phyloP scores from a whole-genome alignment of 2,113 vertebrate species.

The Hippocampus comes region DNA sequence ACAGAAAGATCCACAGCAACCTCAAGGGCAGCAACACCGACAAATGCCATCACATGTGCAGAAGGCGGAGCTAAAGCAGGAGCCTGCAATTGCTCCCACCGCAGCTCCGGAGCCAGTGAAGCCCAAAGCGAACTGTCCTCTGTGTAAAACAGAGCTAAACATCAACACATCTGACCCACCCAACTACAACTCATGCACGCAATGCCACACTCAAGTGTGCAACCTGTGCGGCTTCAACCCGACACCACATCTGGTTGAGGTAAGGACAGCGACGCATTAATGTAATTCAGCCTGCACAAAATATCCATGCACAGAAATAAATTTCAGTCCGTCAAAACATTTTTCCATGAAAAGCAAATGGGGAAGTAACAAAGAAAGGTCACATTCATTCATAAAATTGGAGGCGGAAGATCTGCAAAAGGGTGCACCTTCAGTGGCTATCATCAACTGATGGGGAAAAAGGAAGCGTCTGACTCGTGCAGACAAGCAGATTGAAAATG shows the following conservation, averaged over 20 bases:
- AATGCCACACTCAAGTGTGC: constrained; percentile 91
- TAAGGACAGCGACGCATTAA: constrained; percentile 68
- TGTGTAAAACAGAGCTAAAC: constrained; percentile 93
- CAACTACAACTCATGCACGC: constrained; percentile 92
- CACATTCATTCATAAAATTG: constrained; percentile 7
- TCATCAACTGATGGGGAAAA: constrained; percentile 8
- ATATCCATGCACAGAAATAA: neutral
- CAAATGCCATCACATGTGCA: constrained; percentile 48
- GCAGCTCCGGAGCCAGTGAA: constrained; percentile 69
- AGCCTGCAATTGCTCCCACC: constrained; percentile 23
- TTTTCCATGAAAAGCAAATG: neutral
- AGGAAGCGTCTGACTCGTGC: constrained; percentile 20
- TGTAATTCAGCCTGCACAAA: neutral
- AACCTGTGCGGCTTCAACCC: constrained; percentile 98
- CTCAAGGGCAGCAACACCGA: constrained; percentile 47
- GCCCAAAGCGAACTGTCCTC: constrained; percentile 83
- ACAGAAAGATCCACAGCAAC: constrained; percentile 53
- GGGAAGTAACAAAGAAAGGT: neutral
- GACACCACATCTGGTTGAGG: constrained; percentile 92
- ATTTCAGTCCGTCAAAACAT: neutral
- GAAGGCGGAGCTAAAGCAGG: constrained; percentile 42
- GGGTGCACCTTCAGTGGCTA: neutral
- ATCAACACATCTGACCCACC: constrained; percentile 79
- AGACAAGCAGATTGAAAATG: constrained; percentile 24
- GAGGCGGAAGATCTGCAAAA: neutral